Evolutionary conservation across 2,797 vertebrate genomes (phyloP), one percentile per base, ranked within the genome.

Genomic region (Apogon hyalosoma): DNA sequence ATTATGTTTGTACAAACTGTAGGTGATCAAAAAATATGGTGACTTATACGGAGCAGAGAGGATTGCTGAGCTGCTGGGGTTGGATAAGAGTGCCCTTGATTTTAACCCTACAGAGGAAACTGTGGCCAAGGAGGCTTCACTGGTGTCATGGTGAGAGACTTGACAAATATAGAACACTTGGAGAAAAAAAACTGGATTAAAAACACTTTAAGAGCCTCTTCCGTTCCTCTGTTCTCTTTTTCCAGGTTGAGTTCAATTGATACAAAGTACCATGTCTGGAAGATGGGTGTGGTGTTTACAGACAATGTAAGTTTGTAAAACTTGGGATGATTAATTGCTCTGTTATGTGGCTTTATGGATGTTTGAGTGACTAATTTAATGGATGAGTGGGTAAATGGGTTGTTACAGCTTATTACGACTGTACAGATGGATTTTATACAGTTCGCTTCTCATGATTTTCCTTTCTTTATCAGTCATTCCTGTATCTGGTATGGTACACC

Each of bases 1-100:
- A 42, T 42, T 19, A 2, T 54, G 46, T 38, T 45, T 45, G 16
- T 72, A 3, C 11, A 11, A 14, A 28, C 62, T 69, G 36, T 11
- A 99, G 98, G 98, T 99, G 77, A 99, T 99, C 87, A 99, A 99
- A 87, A 99, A 99, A 77, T 99, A 99, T 0, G 98, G 98, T 28
- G 97, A 99, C 66, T 93, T 99, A 69, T 99, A 99, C 0, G 98
- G 98, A 86, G 96, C 96, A 6, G 97, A 98, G 84, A 94, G 98
- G 78, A 99, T 99, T 48, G 98, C 96, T 49, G 98, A 99, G 89
- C 95, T 99, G 73, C 74, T 99, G 80, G 98, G 98, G 21, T 84
- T 99, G 92, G 98, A 99, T 75, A 99, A 97, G 91, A 99, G 94
- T 18, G 96, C 98, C 49, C 94, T 99, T 61, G 98, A 99, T 88